These are phyloP conservation scores for Nautilus pompilius DNA, from an alignment of 1,140 invertebrate genomes.

Conservation along the genomic window DNA sequence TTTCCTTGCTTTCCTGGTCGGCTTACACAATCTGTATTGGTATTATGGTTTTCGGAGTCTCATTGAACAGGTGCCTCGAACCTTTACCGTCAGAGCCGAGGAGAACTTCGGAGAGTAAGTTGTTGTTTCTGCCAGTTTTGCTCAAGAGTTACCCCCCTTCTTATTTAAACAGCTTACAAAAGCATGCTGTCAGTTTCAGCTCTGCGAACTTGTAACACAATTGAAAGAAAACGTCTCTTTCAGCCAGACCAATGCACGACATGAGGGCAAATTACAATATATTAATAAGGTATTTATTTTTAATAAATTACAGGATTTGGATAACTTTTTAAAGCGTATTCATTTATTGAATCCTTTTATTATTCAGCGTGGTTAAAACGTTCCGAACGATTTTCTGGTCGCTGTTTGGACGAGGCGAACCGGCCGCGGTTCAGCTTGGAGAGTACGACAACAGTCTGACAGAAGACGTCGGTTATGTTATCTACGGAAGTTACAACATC, in stretches of 20 bases:
- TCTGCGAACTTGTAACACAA: neutral
- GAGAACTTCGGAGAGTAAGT: slow-evolving; percentile 35
- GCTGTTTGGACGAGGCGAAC: slow-evolving; percentile 67
- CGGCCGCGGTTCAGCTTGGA: slow-evolving; percentile 60
- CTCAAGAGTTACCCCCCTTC: neutral
- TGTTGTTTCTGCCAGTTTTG: too few species aligned
- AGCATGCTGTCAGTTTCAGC: neutral
- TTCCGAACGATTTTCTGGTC: slow-evolving; percentile 73
- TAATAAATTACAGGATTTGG: too few species aligned
- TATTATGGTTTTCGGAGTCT: slow-evolving; percentile 36
- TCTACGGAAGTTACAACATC: slow-evolving; percentile 53
- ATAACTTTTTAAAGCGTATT: too few species aligned
- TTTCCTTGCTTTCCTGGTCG: slow-evolving; percentile 45
- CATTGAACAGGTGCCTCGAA: slow-evolving; percentile 22
- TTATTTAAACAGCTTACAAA: neutral
- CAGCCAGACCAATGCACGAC: too few species aligned
- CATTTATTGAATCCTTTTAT: too few species aligned
- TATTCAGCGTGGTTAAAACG: slow-evolving; percentile 59
- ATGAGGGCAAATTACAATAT: too few species aligned
- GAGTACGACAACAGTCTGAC: slow-evolving; percentile 31
- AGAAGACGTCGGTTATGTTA: slow-evolving; percentile 37
- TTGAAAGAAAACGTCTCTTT: too few species aligned
- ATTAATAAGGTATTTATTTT: too few species aligned
- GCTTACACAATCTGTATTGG: slow-evolving; percentile 47
- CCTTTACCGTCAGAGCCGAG: slow-evolving; percentile 24